Percentiles rank a stretch among this genome's conserved stretches.
Evolutionary conservation across 2,797 vertebrate genomes (phyloP).

Genomic region (Lutjanus campechanus): DNA sequence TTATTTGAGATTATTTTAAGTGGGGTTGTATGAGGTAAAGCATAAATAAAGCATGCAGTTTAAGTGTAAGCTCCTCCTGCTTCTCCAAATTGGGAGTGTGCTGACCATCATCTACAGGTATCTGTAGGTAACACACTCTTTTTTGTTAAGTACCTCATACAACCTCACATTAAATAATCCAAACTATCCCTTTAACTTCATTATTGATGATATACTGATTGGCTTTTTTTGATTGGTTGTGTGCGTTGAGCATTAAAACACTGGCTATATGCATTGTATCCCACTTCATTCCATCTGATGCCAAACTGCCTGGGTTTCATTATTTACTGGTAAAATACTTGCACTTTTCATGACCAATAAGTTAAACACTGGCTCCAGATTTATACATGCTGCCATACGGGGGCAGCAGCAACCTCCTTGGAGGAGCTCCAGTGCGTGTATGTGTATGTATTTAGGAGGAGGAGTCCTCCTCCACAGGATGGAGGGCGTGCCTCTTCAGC

Average conservation of each 20-base stretch:
- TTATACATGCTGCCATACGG: slow-evolving; percentile 41
- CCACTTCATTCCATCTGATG: slow-evolving; percentile 6
- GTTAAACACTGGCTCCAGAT: slow-evolving; percentile 30
- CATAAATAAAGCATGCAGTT: too few species aligned
- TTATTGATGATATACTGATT: slow-evolving; percentile 24
- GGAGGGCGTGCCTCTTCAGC: slow-evolving; percentile 83
- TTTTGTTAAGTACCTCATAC: too few species aligned
- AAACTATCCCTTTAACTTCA: slow-evolving; percentile 5
- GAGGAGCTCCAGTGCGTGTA: slow-evolving; percentile 9
- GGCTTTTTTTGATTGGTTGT: slow-evolving; percentile 14
- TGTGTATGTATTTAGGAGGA: slow-evolving; percentile 71
- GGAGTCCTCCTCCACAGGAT: slow-evolving; percentile 84
- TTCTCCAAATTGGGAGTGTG: too few species aligned
- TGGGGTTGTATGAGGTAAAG: too few species aligned
- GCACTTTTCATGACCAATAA: slow-evolving; percentile 35
- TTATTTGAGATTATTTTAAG: too few species aligned
- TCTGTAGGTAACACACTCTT: neutral
- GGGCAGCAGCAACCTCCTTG: slow-evolving; percentile 54
- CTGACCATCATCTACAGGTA: neutral
- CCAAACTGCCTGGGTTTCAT: slow-evolving; percentile 4
- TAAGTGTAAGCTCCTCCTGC: too few species aligned
- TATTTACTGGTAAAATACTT: slow-evolving; percentile 33
- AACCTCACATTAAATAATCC: neutral
- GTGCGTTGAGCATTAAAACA: slow-evolving; percentile 27
- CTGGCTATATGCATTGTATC: slow-evolving; percentile 16